A percentile compares a stretch with the other conserved stretches of the same genome.
Conservation (phyloP, 2,113 vertebrate species). For the Notarius quadriscutis region DNA sequence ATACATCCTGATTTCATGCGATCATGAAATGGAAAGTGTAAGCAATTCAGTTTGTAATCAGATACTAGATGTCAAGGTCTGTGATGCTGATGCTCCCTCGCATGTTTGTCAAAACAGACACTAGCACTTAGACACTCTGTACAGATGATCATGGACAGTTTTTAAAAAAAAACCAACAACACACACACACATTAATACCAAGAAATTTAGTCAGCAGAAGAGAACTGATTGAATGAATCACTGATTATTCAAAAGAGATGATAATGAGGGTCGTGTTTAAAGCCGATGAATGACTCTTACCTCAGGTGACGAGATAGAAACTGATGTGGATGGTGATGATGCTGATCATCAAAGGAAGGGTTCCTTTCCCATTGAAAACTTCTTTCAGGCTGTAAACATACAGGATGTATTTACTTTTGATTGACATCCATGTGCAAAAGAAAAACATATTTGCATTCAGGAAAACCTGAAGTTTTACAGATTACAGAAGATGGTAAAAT, state of each 20-base stretch:
- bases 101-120: neutral
- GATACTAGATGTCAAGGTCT: neutral
- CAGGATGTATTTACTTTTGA: neutral
- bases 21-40: neutral
- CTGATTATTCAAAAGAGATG: neutral
- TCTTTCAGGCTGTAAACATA: neutral
- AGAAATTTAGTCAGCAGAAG: neutral
- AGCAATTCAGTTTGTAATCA: neutral
- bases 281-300: neutral
- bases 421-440: neutral
- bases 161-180: too few relatives aligned
- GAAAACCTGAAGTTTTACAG: neutral
- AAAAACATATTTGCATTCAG: neutral
- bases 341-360: neutral
- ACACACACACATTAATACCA: neutral
- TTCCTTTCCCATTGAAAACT: neutral
- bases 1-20: too few relatives aligned
- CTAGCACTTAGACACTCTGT: neutral
- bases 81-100: neutral
- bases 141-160: neutral
- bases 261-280: neutral
- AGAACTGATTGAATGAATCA: too few relatives aligned
- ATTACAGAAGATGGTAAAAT: too few relatives aligned
- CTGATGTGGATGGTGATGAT: neutral
- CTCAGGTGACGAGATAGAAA: neutral